phyloP scores from a whole-genome alignment of 2,113 vertebrate genomes.

The Dromaius novaehollandiae region DNA sequence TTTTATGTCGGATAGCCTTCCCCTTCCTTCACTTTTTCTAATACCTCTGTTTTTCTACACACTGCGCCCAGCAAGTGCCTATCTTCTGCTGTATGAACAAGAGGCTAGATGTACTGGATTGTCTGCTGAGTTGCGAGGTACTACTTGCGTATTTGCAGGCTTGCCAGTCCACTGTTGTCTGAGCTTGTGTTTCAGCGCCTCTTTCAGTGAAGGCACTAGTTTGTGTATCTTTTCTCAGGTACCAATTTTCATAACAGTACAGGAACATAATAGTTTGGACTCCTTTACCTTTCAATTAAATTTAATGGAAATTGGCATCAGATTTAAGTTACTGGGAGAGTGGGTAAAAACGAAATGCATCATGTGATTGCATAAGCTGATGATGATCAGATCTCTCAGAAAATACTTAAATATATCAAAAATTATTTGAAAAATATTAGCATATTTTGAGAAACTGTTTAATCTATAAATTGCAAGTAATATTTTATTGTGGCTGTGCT shows the following conservation, averaged over 20 bases:
- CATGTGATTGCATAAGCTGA: neutral
- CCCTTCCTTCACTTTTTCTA: neutral
- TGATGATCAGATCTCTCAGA: neutral
- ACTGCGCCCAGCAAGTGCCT: fast-evolving
- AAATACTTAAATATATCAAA: neutral
- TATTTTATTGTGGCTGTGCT: neutral
- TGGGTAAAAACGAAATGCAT: neutral
- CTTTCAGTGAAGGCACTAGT: no score
- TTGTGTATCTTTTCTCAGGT: neutral
- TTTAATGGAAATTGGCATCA: neutral
- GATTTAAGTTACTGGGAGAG: neutral
- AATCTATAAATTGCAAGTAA: neutral
- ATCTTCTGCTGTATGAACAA: fast-evolving
- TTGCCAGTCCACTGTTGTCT: neutral
- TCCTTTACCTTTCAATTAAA: neutral
- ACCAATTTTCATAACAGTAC: neutral
- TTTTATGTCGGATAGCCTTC: neutral
- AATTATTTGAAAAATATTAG: neutral
- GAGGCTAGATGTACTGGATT: neutral
- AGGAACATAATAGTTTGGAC: neutral
- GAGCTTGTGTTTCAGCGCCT: neutral
- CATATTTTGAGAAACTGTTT: neutral
- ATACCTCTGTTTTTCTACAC: neutral
- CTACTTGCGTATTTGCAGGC: fast-evolving
- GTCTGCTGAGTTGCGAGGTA: neutral